Evolutionary conservation across 2,888 invertebrate genomes (phyloP).

Genomic region (Boloria selene): DNA sequence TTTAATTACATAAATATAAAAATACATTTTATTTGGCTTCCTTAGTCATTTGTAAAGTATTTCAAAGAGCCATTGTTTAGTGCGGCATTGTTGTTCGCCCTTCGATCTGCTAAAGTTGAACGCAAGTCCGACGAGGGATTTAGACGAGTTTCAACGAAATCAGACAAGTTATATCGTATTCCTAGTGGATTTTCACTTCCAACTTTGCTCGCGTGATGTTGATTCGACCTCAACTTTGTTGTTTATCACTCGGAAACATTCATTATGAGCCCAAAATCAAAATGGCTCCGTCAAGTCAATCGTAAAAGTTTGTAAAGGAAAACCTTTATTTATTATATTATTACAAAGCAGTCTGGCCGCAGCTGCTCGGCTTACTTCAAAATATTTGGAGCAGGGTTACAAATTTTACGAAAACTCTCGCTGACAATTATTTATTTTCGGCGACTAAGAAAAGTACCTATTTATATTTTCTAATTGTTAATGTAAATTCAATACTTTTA

Average conservation of each 20-base stretch:
- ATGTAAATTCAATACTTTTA: not conserved
- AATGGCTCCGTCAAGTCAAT: conserved; percentile 37
- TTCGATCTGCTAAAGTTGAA: conserved; percentile 64
- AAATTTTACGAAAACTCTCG: conserved; percentile 8
- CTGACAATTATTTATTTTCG: not conserved
- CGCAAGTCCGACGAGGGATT: conserved; percentile 59
- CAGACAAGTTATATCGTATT: conserved; percentile 72
- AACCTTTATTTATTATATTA: conserved; percentile 28
- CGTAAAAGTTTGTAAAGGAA: conserved; percentile 35
- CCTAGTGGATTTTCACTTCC: conserved; percentile 67
- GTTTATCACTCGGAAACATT: conserved; percentile 61
- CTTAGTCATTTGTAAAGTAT: conserved; percentile 54
- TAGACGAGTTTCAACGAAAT: conserved; percentile 67
- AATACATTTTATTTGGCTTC: conserved; percentile 48
- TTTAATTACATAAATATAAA: not conserved
- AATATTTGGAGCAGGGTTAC: not conserved
- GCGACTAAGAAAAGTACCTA: not conserved
- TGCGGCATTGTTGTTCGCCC: conserved; percentile 66
- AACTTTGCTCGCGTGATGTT: conserved; percentile 69
- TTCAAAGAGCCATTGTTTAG: conserved; percentile 67
- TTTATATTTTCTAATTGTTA: not conserved
- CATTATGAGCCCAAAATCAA: conserved; percentile 52
- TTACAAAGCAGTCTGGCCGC: conserved; percentile 15
- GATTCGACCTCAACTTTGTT: conserved; percentile 68
- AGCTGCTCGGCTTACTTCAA: conserved; percentile 12